Evolutionary conservation across 2,888 invertebrate species (phyloP).

Genomic region (Clistopyga incitator): DNA sequence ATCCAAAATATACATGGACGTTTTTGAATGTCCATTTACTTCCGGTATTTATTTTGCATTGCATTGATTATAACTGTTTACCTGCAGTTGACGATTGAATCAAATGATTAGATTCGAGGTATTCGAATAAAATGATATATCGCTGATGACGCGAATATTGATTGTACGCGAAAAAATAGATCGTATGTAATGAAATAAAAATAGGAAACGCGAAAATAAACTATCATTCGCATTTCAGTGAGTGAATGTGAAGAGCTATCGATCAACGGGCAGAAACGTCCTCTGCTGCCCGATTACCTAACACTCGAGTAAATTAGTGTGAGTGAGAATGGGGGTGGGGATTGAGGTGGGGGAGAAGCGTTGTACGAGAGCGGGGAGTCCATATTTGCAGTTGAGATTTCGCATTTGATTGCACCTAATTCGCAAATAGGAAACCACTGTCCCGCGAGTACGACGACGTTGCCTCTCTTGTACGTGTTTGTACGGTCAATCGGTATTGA

Average conservation of each 20-base stretch:
- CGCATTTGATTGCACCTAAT: constrained; percentile 82
- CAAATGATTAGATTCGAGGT: too few species aligned
- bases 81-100: too few species aligned
- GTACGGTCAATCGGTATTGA: constrained; percentile 75
- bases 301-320: constrained; percentile 7
- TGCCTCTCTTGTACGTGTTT: constrained; percentile 68
- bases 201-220: background rate
- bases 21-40: too few species aligned
- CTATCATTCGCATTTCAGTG: background rate
- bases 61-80: too few species aligned
- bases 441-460: constrained; percentile 71
- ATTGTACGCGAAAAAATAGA: background rate
- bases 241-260: constrained; percentile 16
- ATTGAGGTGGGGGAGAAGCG: background rate
- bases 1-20: too few species aligned
- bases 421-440: constrained; percentile 79
- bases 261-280: constrained; percentile 7
- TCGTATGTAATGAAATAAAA: background rate
- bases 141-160: background rate
- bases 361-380: constrained; percentile 49
- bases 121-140: background rate
- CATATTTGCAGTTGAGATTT: constrained; percentile 79
- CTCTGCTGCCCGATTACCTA: constrained; percentile 16
- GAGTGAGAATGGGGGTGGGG: background rate
- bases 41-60: too few species aligned